Conservation (phyloP, 2,888 invertebrate species). For the Cantharis rustica region DNA sequence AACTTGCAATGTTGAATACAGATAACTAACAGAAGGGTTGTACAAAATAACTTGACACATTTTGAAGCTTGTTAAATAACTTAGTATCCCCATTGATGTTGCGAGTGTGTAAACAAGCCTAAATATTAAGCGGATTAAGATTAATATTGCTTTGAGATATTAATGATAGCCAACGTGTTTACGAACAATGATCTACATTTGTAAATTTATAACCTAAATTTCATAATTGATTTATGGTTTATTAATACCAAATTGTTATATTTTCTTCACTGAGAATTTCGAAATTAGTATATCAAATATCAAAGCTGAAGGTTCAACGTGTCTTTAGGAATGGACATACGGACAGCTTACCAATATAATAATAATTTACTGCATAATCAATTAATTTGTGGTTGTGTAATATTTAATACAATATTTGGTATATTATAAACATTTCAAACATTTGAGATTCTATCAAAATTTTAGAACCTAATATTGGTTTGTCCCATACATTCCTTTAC, state of each 20-base stretch:
- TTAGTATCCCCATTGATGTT: constrained; percentile 6
- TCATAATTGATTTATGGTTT: not conserved
- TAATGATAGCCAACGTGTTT: constrained; percentile 7
- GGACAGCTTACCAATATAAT: not conserved
- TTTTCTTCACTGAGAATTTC: not conserved
- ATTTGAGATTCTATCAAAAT: not conserved
- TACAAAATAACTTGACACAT: constrained; percentile 6
- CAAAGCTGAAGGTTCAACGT: not conserved
- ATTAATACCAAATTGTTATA: not conserved
- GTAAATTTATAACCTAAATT: not conserved
- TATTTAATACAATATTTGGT: not conserved
- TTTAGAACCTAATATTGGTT: not conserved
- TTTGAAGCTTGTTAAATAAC: constrained; percentile 1
- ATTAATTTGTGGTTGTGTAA: not conserved
- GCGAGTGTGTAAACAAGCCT: constrained; percentile 6
- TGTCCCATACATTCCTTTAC: not conserved
- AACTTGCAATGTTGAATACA: constrained; percentile 14
- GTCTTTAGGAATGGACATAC: not conserved
- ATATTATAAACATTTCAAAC: not conserved
- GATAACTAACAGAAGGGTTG: constrained; percentile 6
- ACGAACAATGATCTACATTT: not conserved
- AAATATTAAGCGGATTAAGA: constrained; percentile 7
- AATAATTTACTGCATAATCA: not conserved
- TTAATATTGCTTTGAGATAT: constrained; percentile 7
- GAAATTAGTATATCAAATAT: not conserved